These are phyloP conservation scores for Hirtodrosophila trivittata DNA, from an alignment of 2,888 invertebrate species.

Conservation along the genomic window DNA sequence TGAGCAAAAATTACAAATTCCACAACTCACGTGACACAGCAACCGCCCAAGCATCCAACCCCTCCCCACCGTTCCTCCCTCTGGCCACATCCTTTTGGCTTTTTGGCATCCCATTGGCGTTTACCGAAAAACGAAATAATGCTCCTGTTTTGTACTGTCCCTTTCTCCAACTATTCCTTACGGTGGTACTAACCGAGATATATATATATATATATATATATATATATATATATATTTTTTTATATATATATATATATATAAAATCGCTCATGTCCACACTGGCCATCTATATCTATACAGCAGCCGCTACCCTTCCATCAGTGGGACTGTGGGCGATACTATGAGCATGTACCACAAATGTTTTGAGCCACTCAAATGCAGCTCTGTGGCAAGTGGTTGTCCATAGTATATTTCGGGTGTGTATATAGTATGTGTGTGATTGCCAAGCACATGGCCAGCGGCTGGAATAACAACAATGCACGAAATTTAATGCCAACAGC, in stretches of 20 bases:
- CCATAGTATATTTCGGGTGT: constrained; percentile 4
- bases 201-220: constrained; percentile 11
- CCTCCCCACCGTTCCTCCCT: neutral
- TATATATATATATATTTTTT: constrained; percentile 8
- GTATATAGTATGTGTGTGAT: constrained; percentile 26
- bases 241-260: constrained; percentile 22
- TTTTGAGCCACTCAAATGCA: constrained; percentile 79
- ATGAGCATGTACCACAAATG: constrained; percentile 71
- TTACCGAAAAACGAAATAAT: constrained; percentile 41
- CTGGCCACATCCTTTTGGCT: constrained; percentile 4
- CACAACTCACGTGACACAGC: constrained; percentile 59
- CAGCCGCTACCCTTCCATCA: neutral
- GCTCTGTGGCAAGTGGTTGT: constrained; percentile 52
- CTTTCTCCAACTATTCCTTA: neutral
- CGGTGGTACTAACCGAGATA: constrained; percentile 10
- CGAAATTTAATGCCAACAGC: constrained; percentile 79
- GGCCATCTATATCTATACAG: constrained; percentile 23
- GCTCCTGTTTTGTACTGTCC: constrained; percentile 28
- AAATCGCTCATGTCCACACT: constrained; percentile 46
- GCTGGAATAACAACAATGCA: constrained; percentile 63
- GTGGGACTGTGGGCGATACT: neutral
- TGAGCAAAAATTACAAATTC: constrained; percentile 69
- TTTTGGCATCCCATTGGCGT: constrained; percentile 46
- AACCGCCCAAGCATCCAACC: neutral
- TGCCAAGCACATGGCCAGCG: constrained; percentile 49